Evolutionary conservation across 2,797 vertebrate species (phyloP).

Genomic region (Benthosema pterotum): DNA sequence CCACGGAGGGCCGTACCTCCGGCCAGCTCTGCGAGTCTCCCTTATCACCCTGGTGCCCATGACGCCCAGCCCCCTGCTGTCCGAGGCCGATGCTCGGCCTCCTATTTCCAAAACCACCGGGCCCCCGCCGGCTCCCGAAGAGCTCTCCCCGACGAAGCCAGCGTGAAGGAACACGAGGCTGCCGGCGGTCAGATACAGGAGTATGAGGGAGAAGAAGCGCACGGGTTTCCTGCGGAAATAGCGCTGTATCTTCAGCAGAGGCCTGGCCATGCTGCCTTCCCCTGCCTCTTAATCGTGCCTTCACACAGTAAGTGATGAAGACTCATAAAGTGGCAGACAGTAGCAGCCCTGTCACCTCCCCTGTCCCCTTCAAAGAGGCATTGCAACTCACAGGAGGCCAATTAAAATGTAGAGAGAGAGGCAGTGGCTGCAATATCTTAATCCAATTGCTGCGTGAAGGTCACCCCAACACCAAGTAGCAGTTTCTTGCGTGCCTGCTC

Average conservation of each 20-base stretch:
- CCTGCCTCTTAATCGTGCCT: constrained; percentile 55
- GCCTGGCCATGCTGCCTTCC: constrained; percentile 88
- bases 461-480: constrained; percentile 50
- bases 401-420: constrained; percentile 22
- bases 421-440: constrained; percentile 31
- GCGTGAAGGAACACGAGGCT: constrained; percentile 94
- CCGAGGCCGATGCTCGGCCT: constrained; percentile 47
- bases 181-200: constrained; percentile 92
- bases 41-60: constrained; percentile 80
- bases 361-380: constrained; percentile 1
- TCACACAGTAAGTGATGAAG: constrained; percentile 41
- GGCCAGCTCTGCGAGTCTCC: constrained; percentile 64
- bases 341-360: constrained; percentile 21
- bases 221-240: constrained; percentile 92
- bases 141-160: constrained; percentile 81
- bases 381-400: constrained; percentile 12
- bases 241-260: constrained; percentile 91
- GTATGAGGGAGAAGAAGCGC: constrained; percentile 92
- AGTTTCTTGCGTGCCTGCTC: constrained; percentile 28
- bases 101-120: constrained; percentile 53
- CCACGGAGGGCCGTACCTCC: constrained; percentile 84
- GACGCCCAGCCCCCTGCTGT: constrained; percentile 75
- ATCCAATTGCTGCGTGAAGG: constrained; percentile 32
- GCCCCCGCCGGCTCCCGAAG: constrained; percentile 54
- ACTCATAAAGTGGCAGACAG: constrained; percentile 69